phyloP scores from a whole-genome alignment of 2,888 invertebrate species.

The Zele albiditarsus region DNA sequence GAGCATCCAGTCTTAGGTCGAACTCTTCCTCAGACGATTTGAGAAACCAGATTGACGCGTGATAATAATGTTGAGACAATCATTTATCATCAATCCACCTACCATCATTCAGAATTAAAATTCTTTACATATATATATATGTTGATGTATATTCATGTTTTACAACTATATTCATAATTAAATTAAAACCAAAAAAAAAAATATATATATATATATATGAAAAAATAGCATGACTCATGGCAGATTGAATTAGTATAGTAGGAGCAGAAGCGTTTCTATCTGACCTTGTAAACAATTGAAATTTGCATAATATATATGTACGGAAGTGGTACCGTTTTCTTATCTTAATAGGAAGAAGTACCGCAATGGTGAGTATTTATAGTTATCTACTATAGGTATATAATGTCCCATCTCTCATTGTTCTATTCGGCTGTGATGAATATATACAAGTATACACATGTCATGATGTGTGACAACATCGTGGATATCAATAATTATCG shows the following conservation, averaged over 20 bases:
- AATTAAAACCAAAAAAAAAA: background rate
- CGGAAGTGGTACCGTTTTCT: constrained; percentile 49
- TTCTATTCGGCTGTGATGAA: constrained; percentile 5
- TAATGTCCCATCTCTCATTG: constrained; percentile 11
- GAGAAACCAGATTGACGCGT: constrained; percentile 36
- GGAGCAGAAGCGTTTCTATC: constrained; percentile 49
- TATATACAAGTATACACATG: background rate
- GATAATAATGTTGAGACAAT: constrained; percentile 20
- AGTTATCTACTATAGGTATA: constrained; percentile 7
- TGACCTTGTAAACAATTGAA: constrained; percentile 57
- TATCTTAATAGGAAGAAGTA: constrained; percentile 43
- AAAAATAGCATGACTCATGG: background rate
- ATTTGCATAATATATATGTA: constrained; percentile 49
- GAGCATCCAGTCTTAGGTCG: constrained; percentile 44
- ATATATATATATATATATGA: background rate
- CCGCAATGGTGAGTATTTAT: constrained; percentile 40
- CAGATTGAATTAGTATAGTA: background rate
- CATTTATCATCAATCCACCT: constrained; percentile 18
- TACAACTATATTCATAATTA: background rate
- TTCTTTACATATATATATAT: background rate
- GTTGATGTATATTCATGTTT: background rate
- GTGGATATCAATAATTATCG: background rate
- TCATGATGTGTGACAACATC: background rate
- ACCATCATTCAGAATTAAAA: background rate
- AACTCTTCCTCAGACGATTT: constrained; percentile 32